A percentile compares a stretch with the other conserved stretches of the same genome.
These are phyloP conservation scores for Gulo gulo DNA, from an alignment of 2,113 vertebrate species.

Conservation along the genomic window DNA sequence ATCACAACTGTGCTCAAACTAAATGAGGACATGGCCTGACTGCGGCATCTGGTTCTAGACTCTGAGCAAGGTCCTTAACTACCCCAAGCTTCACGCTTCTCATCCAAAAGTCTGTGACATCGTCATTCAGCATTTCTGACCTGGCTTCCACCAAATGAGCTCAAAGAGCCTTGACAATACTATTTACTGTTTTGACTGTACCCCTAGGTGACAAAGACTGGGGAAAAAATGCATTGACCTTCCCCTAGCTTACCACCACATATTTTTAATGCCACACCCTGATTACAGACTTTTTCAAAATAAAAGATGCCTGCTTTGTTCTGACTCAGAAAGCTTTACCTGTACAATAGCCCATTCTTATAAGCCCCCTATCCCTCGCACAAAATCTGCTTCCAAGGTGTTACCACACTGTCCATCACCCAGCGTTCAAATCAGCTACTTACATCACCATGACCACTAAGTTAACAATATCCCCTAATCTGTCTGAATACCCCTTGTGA, in stretches of 20 bases:
- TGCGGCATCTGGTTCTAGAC: neutral
- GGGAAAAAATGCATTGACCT: neutral
- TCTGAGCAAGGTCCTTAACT: neutral
- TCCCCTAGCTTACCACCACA: neutral
- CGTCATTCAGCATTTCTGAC: neutral
- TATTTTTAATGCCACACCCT: neutral
- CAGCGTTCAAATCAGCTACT: neutral
- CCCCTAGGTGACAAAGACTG: neutral
- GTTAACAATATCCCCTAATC: slow-evolving; percentile 42
- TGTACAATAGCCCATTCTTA: neutral
- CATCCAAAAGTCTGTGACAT: neutral
- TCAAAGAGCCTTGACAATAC: neutral
- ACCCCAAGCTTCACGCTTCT: neutral
- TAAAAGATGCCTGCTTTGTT: neutral
- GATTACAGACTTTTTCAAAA: neutral
- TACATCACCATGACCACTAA: neutral
- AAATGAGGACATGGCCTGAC: neutral
- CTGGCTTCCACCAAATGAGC: neutral
- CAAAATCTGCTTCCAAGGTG: neutral
- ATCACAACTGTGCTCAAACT: neutral
- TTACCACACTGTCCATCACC: neutral
- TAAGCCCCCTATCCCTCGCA: neutral
- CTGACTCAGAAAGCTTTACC: neutral
- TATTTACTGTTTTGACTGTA: neutral
- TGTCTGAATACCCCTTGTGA: slow-evolving; percentile 45